Conservation (phyloP, 1,140 invertebrate genomes). For the Aphis gossypii region DNA sequence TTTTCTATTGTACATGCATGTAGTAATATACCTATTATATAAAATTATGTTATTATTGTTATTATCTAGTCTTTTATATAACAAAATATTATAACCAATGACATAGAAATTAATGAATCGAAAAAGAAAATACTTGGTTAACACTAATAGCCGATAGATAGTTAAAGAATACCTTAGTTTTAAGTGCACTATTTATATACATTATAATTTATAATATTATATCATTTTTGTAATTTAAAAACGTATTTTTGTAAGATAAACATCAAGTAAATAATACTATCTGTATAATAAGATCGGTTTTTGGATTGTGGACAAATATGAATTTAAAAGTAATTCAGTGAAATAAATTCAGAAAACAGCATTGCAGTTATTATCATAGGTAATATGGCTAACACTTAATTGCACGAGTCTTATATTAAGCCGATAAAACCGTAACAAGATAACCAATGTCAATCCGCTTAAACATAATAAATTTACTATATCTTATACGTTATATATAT, state of each 20-base stretch:
- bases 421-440: slow-evolving; percentile 14
- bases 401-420: background rate
- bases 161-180: background rate
- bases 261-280: background rate
- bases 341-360: background rate
- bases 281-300: background rate
- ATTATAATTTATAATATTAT: background rate
- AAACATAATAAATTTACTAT: background rate
- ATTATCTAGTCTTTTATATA: background rate
- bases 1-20: background rate
- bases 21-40: background rate
- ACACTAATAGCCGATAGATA: background rate
- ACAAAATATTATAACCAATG: background rate
- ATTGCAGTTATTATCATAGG: background rate
- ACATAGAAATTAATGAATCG: background rate
- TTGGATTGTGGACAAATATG: background rate
- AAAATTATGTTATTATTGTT: background rate
- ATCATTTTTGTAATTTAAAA: background rate
- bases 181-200: background rate
- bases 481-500: background rate
- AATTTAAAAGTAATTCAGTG: background rate
- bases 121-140: background rate
- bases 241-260: background rate
- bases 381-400: background rate
- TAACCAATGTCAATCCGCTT: background rate